A percentile compares a stretch with the other conserved stretches of the same genome.
Evolutionary conservation across 53 echinoderm and acorn worm genomes (phyloP).

Genomic region (Hippasteria phrygiana): DNA sequence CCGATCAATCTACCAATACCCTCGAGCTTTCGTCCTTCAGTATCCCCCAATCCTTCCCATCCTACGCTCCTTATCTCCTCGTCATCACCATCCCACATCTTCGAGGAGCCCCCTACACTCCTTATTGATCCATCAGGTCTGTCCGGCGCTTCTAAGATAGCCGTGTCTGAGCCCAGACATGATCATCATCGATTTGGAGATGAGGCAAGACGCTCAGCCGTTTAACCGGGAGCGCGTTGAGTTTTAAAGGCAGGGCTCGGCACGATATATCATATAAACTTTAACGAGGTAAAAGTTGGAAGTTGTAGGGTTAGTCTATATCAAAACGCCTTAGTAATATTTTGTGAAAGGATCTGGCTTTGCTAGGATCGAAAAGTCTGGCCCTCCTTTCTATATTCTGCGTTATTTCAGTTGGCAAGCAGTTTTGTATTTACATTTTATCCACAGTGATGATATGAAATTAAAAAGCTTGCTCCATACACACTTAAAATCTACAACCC

Average conservation of each 20-base stretch:
- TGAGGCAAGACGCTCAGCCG: conserved; percentile 16
- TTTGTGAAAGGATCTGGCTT: too few relatives aligned
- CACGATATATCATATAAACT: background rate
- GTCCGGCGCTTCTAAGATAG: conserved; percentile 51
- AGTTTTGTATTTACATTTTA: too few relatives aligned
- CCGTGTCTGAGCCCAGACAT: conserved; percentile 50
- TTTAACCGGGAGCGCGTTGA: conserved; percentile 26
- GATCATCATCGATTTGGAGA: conserved; percentile 28
- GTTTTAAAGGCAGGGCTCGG: conserved; percentile 19
- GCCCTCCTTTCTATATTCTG: too few relatives aligned
- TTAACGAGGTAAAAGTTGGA: background rate
- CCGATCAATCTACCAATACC: conserved; percentile 49
- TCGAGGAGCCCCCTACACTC: conserved; percentile 25
- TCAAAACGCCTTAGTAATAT: too few relatives aligned
- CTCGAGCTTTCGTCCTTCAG: conserved; percentile 23
- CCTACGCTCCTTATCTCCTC: conserved; percentile 39
- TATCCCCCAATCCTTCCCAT: conserved; percentile 24
- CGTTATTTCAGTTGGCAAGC: too few relatives aligned
- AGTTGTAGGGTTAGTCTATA: background rate
- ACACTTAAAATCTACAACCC: too few relatives aligned
- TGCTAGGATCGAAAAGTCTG: too few relatives aligned
- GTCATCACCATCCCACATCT: conserved; percentile 38
- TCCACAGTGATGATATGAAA: too few relatives aligned
- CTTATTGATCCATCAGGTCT: conserved; percentile 44
- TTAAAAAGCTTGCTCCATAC: too few relatives aligned